Evolutionary conservation across 2,797 vertebrate genomes (phyloP).

Genomic region (Echiichthys vipera): DNA sequence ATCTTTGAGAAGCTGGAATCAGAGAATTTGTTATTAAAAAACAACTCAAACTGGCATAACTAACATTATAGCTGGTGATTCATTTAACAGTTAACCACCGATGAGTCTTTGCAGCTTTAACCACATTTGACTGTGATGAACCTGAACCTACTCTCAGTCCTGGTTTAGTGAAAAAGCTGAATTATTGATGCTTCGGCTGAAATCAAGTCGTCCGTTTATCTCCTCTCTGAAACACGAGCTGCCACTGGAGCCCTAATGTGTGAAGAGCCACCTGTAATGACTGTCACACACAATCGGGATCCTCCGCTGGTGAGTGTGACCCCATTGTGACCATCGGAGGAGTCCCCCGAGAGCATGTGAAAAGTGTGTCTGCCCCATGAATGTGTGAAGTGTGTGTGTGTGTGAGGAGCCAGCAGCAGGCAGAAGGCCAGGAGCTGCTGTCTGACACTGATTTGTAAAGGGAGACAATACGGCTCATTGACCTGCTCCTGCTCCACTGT

Average conservation of each 20-base stretch:
- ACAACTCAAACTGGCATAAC: too few relatives aligned
- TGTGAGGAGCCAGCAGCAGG: constrained; percentile 67
- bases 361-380: constrained; percentile 68
- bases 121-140: too few relatives aligned
- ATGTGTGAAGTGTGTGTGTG: constrained; percentile 65
- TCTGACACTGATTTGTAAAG: constrained; percentile 89
- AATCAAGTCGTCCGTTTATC: constrained; percentile 60
- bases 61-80: too few relatives aligned
- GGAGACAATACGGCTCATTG: constrained; percentile 85
- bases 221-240: constrained; percentile 66
- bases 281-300: constrained; percentile 75
- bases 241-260: constrained; percentile 52
- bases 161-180: constrained; percentile 29
- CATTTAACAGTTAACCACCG: too few relatives aligned
- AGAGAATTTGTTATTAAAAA: too few relatives aligned
- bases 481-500: constrained; percentile 83
- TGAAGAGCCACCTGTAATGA: constrained; percentile 79
- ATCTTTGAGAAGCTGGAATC: too few relatives aligned
- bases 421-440: constrained; percentile 84
- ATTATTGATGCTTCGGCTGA: constrained; percentile 73
- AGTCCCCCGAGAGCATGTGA: constrained; percentile 56
- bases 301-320: constrained; percentile 61
- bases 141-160: neutral
- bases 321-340: constrained; percentile 71
- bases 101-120: too few relatives aligned